Evolutionary conservation across 2,797 vertebrate species (phyloP).

Genomic region (Melopsittacus undulatus): DNA sequence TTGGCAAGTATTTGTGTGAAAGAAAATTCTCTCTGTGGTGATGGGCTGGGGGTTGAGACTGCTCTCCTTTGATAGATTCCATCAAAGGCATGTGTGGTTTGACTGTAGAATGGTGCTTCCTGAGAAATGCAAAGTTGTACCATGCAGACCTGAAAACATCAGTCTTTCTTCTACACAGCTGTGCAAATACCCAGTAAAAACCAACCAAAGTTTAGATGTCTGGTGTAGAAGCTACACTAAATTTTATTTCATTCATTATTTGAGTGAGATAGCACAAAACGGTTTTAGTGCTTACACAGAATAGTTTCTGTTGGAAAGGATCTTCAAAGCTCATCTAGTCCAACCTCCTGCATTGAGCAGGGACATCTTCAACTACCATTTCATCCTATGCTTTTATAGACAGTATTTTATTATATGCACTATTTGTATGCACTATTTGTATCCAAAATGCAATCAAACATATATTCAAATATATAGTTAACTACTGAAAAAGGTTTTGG

Average conservation of each 20-base stretch:
- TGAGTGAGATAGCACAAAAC: neutral
- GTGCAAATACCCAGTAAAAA: neutral
- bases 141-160: neutral
- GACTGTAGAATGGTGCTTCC: fast-evolving
- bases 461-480: neutral
- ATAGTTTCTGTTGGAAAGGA: neutral
- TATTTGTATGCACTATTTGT: too few relatives aligned
- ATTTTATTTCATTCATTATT: neutral
- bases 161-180: neutral
- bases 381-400: neutral
- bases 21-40: neutral
- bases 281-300: neutral
- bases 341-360: neutral
- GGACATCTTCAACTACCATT: neutral
- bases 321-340: neutral
- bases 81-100: neutral
- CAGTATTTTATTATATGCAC: fast-evolving
- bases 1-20: neutral
- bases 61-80: neutral
- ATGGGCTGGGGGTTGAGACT: neutral
- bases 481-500: neutral
- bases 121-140: fast-evolving
- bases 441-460: neutral
- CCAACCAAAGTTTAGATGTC: neutral
- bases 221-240: neutral